Conservation (phyloP, 2,888 invertebrate species). For the Argyresthia goedartella region DNA sequence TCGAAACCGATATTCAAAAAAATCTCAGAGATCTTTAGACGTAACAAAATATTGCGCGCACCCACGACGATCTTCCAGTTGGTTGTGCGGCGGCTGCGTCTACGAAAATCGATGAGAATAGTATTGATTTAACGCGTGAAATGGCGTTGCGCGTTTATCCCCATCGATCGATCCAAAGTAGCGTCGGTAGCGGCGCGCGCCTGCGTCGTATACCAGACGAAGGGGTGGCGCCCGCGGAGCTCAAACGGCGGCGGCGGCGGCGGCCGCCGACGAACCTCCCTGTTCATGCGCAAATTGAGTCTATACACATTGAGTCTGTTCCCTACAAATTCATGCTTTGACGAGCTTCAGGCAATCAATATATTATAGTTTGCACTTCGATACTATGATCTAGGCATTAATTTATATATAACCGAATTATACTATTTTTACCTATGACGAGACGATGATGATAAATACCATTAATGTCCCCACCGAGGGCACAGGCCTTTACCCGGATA, state of each 20-base stretch:
- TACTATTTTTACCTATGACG: no score
- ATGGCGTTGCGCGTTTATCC: slow-evolving; percentile 82
- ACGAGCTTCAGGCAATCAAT: no score
- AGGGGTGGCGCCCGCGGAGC: slow-evolving; percentile 11
- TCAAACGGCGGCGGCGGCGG: slow-evolving; percentile 15
- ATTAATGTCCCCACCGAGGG: no score
- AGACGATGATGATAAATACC: no score
- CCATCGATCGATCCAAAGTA: slow-evolving; percentile 79
- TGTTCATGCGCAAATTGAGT: slow-evolving; percentile 58
- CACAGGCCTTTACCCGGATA: no score
- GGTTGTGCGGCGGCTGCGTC: slow-evolving; percentile 72
- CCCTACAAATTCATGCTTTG: background rate
- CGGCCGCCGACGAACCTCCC: slow-evolving; percentile 18
- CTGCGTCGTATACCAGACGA: slow-evolving; percentile 34
- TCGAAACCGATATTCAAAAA: no score
- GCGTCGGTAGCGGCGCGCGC: slow-evolving; percentile 35
- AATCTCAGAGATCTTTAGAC: background rate
- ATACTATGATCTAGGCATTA: no score
- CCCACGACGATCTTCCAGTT: slow-evolving; percentile 63
- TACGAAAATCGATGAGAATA: slow-evolving; percentile 80
- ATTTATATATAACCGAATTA: no score
- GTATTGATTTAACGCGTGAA: slow-evolving; percentile 78
- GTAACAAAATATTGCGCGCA: slow-evolving; percentile 38
- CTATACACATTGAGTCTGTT: background rate
- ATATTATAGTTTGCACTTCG: no score